Percentiles rank a stretch among this genome's conserved stretches.
phyloP scores from a whole-genome alignment of 2,113 vertebrate genomes.

The Sardina pilchardus region DNA sequence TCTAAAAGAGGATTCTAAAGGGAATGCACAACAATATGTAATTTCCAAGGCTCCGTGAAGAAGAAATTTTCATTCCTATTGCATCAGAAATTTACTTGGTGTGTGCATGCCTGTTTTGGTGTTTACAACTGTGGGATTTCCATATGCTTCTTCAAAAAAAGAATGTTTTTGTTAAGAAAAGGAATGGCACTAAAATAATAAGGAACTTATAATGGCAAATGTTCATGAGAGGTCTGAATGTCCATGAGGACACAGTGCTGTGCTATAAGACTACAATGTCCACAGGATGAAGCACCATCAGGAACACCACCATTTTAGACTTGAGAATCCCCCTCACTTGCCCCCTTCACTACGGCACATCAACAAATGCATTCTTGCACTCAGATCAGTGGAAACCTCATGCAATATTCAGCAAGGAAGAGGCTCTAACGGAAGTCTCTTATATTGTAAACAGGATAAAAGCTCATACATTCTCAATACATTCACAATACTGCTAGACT shows the following conservation, averaged over 20 bases:
- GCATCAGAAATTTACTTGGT: background rate
- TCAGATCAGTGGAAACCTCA: slow-evolving; percentile 36
- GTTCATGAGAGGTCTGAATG: background rate
- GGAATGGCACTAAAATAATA: background rate
- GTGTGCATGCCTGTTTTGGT: background rate
- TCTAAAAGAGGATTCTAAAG: slow-evolving; percentile 6
- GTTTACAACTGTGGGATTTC: background rate
- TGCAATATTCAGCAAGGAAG: slow-evolving; percentile 44
- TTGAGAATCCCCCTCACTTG: background rate
- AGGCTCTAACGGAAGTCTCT: slow-evolving; percentile 37
- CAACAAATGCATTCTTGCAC: slow-evolving; percentile 25
- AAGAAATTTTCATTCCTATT: background rate
- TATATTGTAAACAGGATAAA: slow-evolving; percentile 44
- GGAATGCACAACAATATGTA: background rate
- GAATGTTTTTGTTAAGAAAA: no score
- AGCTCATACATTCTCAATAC: slow-evolving; percentile 28
- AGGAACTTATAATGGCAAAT: background rate
- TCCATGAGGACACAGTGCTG: background rate
- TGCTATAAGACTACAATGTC: background rate
- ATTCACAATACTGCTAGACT: slow-evolving; percentile 32
- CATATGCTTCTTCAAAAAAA: background rate
- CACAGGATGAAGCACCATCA: background rate
- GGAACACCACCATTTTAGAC: background rate
- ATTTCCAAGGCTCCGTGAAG: background rate
- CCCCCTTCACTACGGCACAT: background rate